These are phyloP conservation scores for Drosophila peninsularis DNA, from an alignment of 2,888 invertebrate species.

Conservation along the genomic window DNA sequence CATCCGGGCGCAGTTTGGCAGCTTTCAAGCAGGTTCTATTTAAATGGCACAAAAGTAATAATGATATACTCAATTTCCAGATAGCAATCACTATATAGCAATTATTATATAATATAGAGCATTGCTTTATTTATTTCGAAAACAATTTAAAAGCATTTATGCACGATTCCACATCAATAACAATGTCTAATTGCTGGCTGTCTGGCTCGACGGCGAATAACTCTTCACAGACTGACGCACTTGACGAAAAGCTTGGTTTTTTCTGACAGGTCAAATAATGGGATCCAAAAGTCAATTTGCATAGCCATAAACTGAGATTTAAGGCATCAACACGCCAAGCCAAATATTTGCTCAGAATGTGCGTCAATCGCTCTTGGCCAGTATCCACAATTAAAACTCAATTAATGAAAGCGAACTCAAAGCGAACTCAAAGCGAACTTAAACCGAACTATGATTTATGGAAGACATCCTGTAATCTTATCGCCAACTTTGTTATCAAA, in stretches of 20 bases:
- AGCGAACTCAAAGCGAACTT: neutral
- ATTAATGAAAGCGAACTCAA: neutral
- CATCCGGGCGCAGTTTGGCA: constrained; percentile 47
- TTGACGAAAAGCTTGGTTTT: constrained; percentile 15
- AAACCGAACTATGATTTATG: neutral
- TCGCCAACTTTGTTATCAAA: neutral
- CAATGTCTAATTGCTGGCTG: constrained; percentile 3
- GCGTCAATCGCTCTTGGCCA: constrained; percentile 11
- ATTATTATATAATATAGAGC: neutral
- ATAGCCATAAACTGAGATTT: constrained; percentile 21
- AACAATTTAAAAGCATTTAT: neutral
- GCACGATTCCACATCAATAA: neutral
- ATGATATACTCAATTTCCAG: constrained; percentile 11
- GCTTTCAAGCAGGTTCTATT: constrained; percentile 32
- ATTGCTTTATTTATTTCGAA: neutral
- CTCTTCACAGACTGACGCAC: constrained; percentile 21
- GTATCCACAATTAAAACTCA: neutral
- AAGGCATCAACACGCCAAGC: neutral
- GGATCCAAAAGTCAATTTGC: constrained; percentile 14
- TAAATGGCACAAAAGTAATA: constrained; percentile 20
- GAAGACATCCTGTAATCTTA: constrained; percentile 1
- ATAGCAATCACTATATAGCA: neutral
- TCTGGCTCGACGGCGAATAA: constrained; percentile 4
- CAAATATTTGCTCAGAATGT: constrained; percentile 21
- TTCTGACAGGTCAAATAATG: constrained; percentile 15